Percentiles rank a stretch among this genome's conserved stretches.
phyloP scores from a whole-genome alignment of 2,888 invertebrate species.

The Hipparchia semele region DNA sequence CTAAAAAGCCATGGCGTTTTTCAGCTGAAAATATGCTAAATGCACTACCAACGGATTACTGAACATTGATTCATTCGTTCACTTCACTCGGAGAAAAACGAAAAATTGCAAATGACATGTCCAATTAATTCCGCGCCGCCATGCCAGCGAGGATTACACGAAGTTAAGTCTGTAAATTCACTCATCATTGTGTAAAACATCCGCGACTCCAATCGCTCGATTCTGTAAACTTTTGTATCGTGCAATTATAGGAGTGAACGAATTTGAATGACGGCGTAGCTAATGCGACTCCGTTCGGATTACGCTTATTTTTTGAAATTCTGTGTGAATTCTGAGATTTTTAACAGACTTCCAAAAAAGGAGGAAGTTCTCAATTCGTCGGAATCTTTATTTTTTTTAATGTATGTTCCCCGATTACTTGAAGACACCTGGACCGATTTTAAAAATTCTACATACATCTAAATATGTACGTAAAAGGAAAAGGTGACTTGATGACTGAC shows the following conservation, averaged over 20 bases:
- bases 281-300: no score
- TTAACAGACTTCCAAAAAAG: no score
- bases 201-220: neutral
- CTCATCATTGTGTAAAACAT: neutral
- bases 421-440: no score
- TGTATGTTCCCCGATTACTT: no score
- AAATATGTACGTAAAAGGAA: no score
- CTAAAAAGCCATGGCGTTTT: neutral
- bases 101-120: neutral
- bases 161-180: neutral
- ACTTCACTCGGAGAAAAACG: conserved; percentile 2
- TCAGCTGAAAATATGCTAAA: neutral
- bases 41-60: neutral
- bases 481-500: no score
- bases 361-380: no score
- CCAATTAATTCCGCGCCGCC: neutral
- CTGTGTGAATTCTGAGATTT: no score
- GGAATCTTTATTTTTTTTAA: no score
- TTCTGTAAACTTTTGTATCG: neutral
- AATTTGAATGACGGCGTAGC: neutral
- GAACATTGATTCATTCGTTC: neutral
- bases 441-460: no score
- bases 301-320: no score
- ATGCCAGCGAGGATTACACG: neutral
- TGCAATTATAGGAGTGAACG: neutral